Base-by-base conservation (phyloP, 2,888 invertebrate genomes). In the Leptothorax acervorum region DNA sequence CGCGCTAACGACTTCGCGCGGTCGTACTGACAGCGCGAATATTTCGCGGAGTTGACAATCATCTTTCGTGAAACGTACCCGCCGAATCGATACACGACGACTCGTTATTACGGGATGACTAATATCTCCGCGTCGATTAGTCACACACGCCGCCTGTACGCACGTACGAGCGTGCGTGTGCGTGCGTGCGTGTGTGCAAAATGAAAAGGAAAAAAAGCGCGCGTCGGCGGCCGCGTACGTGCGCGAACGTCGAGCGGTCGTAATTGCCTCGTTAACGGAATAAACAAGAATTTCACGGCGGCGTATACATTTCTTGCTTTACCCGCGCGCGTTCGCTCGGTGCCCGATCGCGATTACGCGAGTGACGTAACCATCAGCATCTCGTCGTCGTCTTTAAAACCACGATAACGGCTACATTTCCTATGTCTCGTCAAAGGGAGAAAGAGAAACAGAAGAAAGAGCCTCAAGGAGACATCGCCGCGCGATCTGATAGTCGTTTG, bases 91-190 rank as follows among this genome's bases (percentile, higher is more conserved):
- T 78, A 62, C 60, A 35, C 65, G 78, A 23, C 57, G 28, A 66
- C 83, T 87, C 76, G 85, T 85, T 84, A 84, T 83, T 86, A 35
- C 78, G 65, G 74, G 81, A 87, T 89, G 89, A 89, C 89, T 89
- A 89, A 89, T 89, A 87, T 82, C 70, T 55, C 66, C 60, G 66
- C 78, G 82, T 63, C 81, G 83, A 89, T 89, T 89, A 74, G 73
- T 85, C 83, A 71, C 62, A 70, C 71, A 57, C 60, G 78, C 1
- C 84, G 78, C 1, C 84, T 0, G 3, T 18, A 18, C 23, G 35
- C 8, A 28, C 1, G 53, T 4, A n/a, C 23, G 11, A 11, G 9
- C 12, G 4, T 8, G 11, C 11, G 55, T 3, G 12, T 39, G 42
- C 28, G 42, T 8, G 35, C 11, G 23, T 39, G 53, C 31, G 42